Conservation (phyloP, 2,888 invertebrate genomes). For the Autographa gamma region DNA sequence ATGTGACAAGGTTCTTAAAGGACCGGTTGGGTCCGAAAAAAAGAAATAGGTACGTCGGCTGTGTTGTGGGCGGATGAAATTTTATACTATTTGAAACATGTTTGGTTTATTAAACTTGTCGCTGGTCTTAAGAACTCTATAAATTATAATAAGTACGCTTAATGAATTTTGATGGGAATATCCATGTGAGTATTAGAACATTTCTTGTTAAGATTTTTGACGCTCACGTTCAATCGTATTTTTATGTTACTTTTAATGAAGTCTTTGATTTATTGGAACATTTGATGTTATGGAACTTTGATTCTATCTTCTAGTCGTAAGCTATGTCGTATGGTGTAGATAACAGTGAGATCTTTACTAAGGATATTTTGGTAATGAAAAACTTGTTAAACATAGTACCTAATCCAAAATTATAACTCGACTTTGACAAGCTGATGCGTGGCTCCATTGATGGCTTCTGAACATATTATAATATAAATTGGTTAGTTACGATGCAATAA, state of each 20-base stretch:
- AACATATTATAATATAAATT: too few species aligned
- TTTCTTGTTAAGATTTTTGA: conserved; percentile 48
- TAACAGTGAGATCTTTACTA: background rate
- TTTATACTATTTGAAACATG: conserved; percentile 65
- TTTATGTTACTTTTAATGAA: conserved; percentile 19
- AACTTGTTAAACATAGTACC: background rate
- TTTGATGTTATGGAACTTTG: background rate
- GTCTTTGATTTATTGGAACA: conserved; percentile 6
- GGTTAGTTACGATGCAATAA: too few species aligned
- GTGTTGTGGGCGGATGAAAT: conserved; percentile 75
- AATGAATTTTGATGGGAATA: conserved; percentile 51
- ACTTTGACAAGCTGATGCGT: too few species aligned
- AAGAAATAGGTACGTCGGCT: conserved; percentile 61
- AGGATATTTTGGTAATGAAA: background rate
- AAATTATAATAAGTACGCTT: conserved; percentile 49
- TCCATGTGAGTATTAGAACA: conserved; percentile 30
- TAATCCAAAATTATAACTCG: too few species aligned
- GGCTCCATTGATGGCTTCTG: too few species aligned
- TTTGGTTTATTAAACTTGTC: conserved; percentile 58
- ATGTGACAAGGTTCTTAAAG: conserved; percentile 71
- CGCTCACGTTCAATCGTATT: conserved; percentile 30
- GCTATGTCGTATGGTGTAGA: background rate
- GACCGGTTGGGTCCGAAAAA: conserved; percentile 75
- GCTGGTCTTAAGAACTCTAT: conserved; percentile 52
- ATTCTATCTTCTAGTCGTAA: background rate